Percentiles rank a stretch among this genome's conserved stretches.
Evolutionary conservation across 2,888 invertebrate species (phyloP).

Genomic region (Opisthograptis luteolata): DNA sequence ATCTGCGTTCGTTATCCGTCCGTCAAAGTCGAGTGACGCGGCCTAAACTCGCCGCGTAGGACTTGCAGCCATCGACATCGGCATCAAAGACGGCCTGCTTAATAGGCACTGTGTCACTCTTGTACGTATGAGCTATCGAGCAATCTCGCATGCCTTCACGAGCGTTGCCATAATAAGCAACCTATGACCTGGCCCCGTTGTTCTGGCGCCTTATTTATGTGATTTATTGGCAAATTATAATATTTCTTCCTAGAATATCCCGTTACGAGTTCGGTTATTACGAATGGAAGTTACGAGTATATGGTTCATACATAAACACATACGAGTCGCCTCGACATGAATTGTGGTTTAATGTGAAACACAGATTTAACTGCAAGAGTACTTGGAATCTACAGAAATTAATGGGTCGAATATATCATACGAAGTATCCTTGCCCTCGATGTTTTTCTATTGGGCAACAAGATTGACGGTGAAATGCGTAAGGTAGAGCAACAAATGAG

Average conservation of each 20-base stretch:
- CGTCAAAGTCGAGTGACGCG: slow-evolving; percentile 49
- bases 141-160: slow-evolving; percentile 56
- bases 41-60: slow-evolving; percentile 57
- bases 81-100: slow-evolving; percentile 42
- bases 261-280: slow-evolving; percentile 13
- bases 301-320: slow-evolving; percentile 5
- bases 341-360: slow-evolving; percentile 5
- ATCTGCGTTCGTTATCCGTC: slow-evolving; percentile 63
- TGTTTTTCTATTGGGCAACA: slow-evolving; percentile 23
- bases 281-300: not conserved
- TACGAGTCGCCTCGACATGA: slow-evolving; percentile 11
- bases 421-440: slow-evolving; percentile 18
- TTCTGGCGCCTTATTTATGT: slow-evolving; percentile 36
- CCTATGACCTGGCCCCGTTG: slow-evolving; percentile 50
- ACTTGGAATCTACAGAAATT: slow-evolving; percentile 18
- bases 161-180: slow-evolving; percentile 53
- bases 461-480: slow-evolving; percentile 3
- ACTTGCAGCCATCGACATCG: slow-evolving; percentile 48
- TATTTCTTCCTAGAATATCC: slow-evolving; percentile 17
- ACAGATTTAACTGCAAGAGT: slow-evolving; percentile 8
- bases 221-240: slow-evolving; percentile 36
- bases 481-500: not conserved
- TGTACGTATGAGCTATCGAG: slow-evolving; percentile 46
- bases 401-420: slow-evolving; percentile 18
- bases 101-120: slow-evolving; percentile 53